These are phyloP conservation scores for Drosophila sucinea DNA, from an alignment of 1,140 invertebrate genomes.

Conservation along the genomic window DNA sequence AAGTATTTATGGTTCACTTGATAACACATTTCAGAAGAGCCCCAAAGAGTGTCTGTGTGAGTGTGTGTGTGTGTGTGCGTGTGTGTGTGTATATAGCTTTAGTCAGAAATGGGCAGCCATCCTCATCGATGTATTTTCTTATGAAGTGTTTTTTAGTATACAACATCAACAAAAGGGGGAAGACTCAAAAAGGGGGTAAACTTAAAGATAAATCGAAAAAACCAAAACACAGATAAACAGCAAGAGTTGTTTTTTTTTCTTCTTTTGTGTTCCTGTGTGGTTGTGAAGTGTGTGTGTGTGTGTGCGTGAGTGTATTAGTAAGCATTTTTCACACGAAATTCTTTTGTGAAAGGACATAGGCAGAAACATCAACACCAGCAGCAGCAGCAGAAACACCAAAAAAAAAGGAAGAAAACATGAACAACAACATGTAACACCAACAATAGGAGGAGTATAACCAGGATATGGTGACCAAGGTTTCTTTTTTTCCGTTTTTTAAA, in stretches of 20 bases:
- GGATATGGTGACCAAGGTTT: conserved; percentile 14
- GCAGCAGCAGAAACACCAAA: not conserved
- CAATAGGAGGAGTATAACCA: not conserved
- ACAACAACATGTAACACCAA: not conserved
- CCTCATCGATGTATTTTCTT: conserved; percentile 13
- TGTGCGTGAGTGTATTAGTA: not conserved
- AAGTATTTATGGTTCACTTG: conserved; percentile 75
- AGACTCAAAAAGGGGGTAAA: not conserved
- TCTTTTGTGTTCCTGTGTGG: not conserved
- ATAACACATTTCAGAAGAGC: conserved; percentile 55
- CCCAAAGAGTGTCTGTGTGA: conserved; percentile 2
- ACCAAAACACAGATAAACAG: conserved; percentile 7
- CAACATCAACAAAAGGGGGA: conserved; percentile 3
- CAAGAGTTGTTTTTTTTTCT: not conserved
- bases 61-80: conserved; percentile 18
- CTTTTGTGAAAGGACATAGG: conserved; percentile 10
- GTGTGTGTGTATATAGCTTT: conserved; percentile 1
- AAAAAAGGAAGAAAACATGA: not conserved
- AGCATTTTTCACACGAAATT: conserved; percentile 10
- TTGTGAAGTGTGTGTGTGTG: not conserved
- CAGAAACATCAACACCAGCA: not conserved
- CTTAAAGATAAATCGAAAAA: conserved; percentile 10
- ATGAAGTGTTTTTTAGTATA: conserved; percentile 17
- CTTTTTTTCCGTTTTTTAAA: conserved; percentile 31
- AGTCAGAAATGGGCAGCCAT: conserved; percentile 14